Conservation (phyloP, 2,113 vertebrate species). For the Thinocorus orbignyianus region DNA sequence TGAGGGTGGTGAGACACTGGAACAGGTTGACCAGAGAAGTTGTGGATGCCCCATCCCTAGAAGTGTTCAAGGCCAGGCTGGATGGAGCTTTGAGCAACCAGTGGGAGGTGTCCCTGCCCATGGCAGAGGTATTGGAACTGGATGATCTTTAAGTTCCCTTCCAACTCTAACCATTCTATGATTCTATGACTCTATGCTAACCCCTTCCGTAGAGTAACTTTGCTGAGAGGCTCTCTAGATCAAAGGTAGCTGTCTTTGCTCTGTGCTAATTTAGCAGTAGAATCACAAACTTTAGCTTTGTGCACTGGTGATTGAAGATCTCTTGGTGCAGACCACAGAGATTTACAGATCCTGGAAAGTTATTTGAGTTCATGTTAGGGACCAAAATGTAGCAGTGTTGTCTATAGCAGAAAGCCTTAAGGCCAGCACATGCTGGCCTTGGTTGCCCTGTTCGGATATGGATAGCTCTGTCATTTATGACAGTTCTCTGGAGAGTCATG, state of each 20-base stretch:
- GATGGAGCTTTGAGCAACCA: too few species aligned
- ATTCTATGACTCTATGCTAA: not conserved
- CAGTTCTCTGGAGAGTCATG: not conserved
- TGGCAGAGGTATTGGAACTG: too few species aligned
- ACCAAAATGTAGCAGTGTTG: not conserved
- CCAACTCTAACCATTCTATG: too few species aligned
- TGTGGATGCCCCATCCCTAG: too few species aligned
- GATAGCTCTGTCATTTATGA: not conserved
- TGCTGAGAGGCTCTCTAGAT: not conserved
- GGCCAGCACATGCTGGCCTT: not conserved
- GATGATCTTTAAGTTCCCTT: too few species aligned
- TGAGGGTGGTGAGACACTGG: too few species aligned
- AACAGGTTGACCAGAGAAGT: too few species aligned
- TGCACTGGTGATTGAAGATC: not conserved
- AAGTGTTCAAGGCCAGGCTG: too few species aligned
- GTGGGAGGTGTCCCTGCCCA: too few species aligned
- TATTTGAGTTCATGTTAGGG: not conserved
- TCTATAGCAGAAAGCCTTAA: not conserved
- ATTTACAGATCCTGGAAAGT: not conserved
- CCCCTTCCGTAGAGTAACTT: not conserved
- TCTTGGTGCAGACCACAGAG: not conserved
- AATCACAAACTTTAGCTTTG: not conserved
- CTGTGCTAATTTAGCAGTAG: not conserved
- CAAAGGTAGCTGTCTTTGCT: not conserved
- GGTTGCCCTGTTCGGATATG: not conserved